Evolutionary conservation across 2,113 vertebrate genomes (phyloP), one percentile per base, ranked within the genome.

Genomic region (Lophura nycthemera): DNA sequence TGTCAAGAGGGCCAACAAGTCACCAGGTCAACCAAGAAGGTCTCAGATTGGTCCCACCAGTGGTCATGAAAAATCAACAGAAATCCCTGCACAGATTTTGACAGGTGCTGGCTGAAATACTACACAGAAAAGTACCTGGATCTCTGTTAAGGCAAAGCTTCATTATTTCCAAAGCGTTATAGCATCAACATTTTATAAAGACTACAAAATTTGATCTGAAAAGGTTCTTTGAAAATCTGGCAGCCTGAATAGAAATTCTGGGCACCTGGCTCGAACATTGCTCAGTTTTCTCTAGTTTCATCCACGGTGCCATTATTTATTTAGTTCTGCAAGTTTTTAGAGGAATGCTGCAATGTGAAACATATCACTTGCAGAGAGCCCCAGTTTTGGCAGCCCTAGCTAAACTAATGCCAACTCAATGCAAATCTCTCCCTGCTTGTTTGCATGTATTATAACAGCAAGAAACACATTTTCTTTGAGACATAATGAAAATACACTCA

Each of bases 261-360:
- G 76, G 91, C 95, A 96, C 73, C 91, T 94, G 95, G 80, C 54
- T 83, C 66, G 27, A 90, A 25, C 56, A 75, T 16, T 77, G 76
- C 86, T 95, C 73, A 45, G 40, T 93, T 95, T 94, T 88, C 88
- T 93, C 90, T 63, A 72, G 73, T 94, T 96, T 94, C 93, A 90
- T 83, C 79, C 73, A 93, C 0, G 5, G 65, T 91, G 73, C 83
- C 70, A 32, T 91, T 92, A 95, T 95, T 95, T 95, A 94, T 96
- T 95, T 95, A 93, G 95, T 95, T 95, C 94, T 90, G 83, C 86
- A 83, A 90, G 77, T 94, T 95, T 91, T 81, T 40, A 82, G 80
- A 89, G 93, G 85, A 95, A 94, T 86, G 88, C 71, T 93, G 90
- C 90, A 92, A 94, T 86, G 73, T 95, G 93, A 95, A 96, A 94